A percentile compares a stretch with the other conserved stretches of the same genome.
These are phyloP conservation scores for Polydrusus cervinus DNA, from an alignment of 2,888 invertebrate genomes.

Conservation along the genomic window DNA sequence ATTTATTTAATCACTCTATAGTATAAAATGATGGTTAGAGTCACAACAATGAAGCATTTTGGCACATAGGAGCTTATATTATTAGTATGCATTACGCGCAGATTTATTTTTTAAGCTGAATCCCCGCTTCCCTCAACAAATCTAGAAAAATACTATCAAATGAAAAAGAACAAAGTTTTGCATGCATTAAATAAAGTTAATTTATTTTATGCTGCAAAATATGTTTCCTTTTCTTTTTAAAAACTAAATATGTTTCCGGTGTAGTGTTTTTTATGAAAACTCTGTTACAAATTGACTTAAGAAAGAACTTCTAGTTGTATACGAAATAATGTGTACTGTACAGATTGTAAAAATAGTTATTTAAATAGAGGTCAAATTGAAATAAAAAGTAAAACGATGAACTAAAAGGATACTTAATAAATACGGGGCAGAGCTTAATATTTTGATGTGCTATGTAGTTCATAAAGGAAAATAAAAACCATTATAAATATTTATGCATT, in stretches of 20 bases:
- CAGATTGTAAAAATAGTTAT: no score
- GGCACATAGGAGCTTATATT: neutral
- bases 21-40: neutral
- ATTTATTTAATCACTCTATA: neutral
- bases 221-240: neutral
- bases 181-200: neutral
- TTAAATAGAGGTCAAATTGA: neutral
- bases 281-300: neutral
- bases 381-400: constrained; percentile 26
- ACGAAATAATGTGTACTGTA: no score
- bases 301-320: no score
- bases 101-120: neutral
- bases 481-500: neutral
- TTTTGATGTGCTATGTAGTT: no score
- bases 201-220: neutral
- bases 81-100: neutral
- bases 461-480: neutral
- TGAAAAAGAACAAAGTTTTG: neutral
- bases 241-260: no score
- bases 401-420: constrained; percentile 2
- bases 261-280: no score
- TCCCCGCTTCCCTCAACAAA: no score
- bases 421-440: constrained; percentile 5
- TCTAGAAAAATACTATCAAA: no score
- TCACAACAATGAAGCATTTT: constrained; percentile 5